A percentile compares a stretch with the other conserved stretches of the same genome.
Evolutionary conservation across 1,140 invertebrate species (phyloP).

Genomic region (Panulirus ornatus): DNA sequence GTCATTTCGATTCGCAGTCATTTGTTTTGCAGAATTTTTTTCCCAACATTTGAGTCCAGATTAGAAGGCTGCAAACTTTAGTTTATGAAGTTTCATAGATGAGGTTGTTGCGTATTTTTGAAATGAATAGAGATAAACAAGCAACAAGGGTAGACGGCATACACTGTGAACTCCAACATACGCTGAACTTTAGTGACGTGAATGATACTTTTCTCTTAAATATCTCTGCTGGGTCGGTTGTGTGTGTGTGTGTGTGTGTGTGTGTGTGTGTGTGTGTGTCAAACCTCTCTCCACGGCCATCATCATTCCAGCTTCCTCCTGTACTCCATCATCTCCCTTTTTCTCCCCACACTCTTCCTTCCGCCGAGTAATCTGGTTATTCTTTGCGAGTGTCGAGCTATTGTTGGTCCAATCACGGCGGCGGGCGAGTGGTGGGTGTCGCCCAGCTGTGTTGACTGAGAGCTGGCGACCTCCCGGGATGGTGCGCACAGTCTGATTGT

Average conservation of each 20-base stretch:
- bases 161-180: not conserved
- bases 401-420: not conserved
- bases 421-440: not conserved
- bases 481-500: too few relatives aligned
- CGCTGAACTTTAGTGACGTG: too few relatives aligned
- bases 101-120: not conserved
- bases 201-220: too few relatives aligned
- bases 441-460: too few relatives aligned
- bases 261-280: not conserved
- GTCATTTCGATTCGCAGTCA: slow-evolving; percentile 14
- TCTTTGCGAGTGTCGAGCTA: slow-evolving; percentile 22
- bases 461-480: too few relatives aligned
- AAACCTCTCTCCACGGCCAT: not conserved
- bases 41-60: too few relatives aligned
- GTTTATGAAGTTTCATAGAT: slow-evolving; percentile 6
- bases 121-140: not conserved
- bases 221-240: not conserved
- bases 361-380: slow-evolving; percentile 33
- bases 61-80: too few relatives aligned
- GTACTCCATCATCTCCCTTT: slow-evolving; percentile 28
- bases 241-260: not conserved
- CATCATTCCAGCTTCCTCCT: slow-evolving; percentile 28
- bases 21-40: not conserved
- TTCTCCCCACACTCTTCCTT: slow-evolving; percentile 21
- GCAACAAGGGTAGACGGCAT: not conserved